Conservation (phyloP, 2,888 invertebrate species). For the Aporophyla nigra region DNA sequence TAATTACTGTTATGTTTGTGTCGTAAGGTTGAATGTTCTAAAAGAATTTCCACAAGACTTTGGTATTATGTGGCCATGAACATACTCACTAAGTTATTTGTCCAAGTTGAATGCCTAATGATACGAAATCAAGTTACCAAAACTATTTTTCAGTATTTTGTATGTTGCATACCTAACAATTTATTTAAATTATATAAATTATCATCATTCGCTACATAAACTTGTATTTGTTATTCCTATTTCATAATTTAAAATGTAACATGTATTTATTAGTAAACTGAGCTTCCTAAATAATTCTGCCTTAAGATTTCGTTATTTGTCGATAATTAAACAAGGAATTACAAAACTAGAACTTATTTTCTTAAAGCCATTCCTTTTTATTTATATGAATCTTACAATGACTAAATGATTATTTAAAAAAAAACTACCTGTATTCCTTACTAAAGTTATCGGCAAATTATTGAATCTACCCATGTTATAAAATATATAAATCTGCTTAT, state of each 20-base stretch:
- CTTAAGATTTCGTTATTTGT: slow-evolving; percentile 49
- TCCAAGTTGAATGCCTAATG: slow-evolving; percentile 31
- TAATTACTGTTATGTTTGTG: slow-evolving; percentile 26
- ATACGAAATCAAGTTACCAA: slow-evolving; percentile 51
- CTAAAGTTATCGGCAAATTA: slow-evolving; percentile 39
- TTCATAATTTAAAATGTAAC: slow-evolving; percentile 10
- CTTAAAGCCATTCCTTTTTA: neutral
- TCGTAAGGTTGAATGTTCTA: slow-evolving; percentile 25
- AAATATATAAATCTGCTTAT: slow-evolving; percentile 34
- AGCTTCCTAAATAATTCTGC: slow-evolving; percentile 52
- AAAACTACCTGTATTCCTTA: neutral
- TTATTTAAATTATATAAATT: slow-evolving; percentile 32
- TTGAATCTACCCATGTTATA: slow-evolving; percentile 22
- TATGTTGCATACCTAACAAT: slow-evolving; percentile 24
- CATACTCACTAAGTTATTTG: slow-evolving; percentile 21
- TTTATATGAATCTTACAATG: too few species aligned
- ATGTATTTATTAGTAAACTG: slow-evolving; percentile 43
- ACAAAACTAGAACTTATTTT: neutral
- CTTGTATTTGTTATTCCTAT: slow-evolving; percentile 43
- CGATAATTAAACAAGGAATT: slow-evolving; percentile 25
- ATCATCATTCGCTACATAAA: slow-evolving; percentile 37
- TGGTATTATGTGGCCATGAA: slow-evolving; percentile 7
- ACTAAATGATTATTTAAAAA: neutral
- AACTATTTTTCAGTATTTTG: slow-evolving; percentile 45
- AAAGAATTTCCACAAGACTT: neutral